Conservation (phyloP, 2,888 invertebrate species). For the Philereme transversata region DNA sequence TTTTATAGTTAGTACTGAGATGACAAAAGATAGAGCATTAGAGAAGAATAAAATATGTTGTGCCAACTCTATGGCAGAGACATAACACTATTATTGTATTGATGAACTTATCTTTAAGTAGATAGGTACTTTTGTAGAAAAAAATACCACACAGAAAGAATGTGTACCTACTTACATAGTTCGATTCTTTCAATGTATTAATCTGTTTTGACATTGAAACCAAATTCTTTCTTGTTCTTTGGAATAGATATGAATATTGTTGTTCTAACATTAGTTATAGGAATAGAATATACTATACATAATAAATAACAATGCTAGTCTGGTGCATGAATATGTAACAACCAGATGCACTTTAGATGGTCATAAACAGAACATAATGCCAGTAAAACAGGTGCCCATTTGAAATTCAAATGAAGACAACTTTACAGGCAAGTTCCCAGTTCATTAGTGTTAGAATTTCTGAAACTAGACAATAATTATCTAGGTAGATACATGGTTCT, state of each 20-base stretch:
- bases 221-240: no score
- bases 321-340: constrained; percentile 17
- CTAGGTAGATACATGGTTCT: background rate
- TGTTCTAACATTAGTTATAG: no score
- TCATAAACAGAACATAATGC: constrained; percentile 17
- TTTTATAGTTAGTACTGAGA: no score
- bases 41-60: background rate
- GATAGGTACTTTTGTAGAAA: no score
- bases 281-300: background rate
- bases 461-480: background rate
- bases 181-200: no score
- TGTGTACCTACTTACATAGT: no score
- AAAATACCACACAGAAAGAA: no score
- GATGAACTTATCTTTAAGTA: no score
- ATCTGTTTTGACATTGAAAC: no score
- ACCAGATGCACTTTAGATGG: constrained; percentile 14
- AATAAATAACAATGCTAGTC: constrained; percentile 1
- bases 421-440: constrained; percentile 9
- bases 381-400: constrained; percentile 17
- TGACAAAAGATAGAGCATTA: no score
- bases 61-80: background rate
- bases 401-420: constrained; percentile 28
- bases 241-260: no score
- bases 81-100: no score
- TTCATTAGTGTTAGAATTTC: constrained; percentile 9